Base-by-base conservation (phyloP, 1,140 invertebrate genomes). In the Reticulitermes speratus region DNA sequence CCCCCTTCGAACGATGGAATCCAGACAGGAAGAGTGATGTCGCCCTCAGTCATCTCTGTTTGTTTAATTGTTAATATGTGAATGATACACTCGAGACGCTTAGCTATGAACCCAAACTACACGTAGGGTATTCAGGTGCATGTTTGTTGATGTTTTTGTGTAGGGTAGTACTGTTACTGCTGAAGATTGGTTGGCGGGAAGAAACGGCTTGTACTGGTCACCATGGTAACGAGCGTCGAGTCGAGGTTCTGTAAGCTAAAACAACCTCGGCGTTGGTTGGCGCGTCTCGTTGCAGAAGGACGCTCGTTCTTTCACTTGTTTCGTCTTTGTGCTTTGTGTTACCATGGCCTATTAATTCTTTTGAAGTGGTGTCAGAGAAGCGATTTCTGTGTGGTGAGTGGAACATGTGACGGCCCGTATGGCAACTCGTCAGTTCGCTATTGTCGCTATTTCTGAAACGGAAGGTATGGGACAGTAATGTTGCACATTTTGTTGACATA, bases 231-330 rank as follows among this genome's bases (percentile, higher is more conserved):
- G 25, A 30, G 65, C 65, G n/a, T 75, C 65, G 65, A 75, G 65
- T 75, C 65, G n/a, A 75, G 25, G 65, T 75, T 75, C 65, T 75
- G 65, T 75, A 30, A 75, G 65, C 65, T 6, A 16, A 25, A 25
- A 30, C 65, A 2, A 30, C 65, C 65, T n/a, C 65, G 65, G 14
- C n/a, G 65, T 30, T 75, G 65, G 65, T 30, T 12, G 65, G 65
- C 65, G 65, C 65, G n/a, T 75, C 65, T 75, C 65, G n/a, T 8
- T 30, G 65, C 25, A 14, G 65, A 75, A 6, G 0, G 14, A 55
- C 65, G 65, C 65, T 75, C 65, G 65, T 25, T 75, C 65, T 75
- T 75, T 75, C 65, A 30, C n/a, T 75, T 75, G 65, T 75, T 75
- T 75, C n/a, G 6, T 75, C 25, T 30, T 75, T 75, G 65, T 75